Evolutionary conservation across 2,888 invertebrate genomes (phyloP), one percentile per base, ranked within the genome.

Genomic region (Sinotaia quadrata): DNA sequence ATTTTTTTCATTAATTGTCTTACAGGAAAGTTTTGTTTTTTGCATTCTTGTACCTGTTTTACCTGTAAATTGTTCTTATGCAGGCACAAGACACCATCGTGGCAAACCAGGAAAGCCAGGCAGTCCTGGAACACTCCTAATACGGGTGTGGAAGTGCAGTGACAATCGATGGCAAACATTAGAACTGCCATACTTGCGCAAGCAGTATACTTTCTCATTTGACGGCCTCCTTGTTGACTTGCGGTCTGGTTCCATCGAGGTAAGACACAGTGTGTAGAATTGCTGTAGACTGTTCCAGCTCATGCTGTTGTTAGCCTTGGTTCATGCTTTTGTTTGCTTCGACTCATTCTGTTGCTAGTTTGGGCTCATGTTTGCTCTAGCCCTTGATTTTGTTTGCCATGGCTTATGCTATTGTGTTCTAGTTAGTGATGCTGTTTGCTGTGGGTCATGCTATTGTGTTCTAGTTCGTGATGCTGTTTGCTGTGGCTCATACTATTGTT

Each of bases 81-180:
- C 68, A 77, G 75, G 77, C 2, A 72, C 71, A 5, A 27, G 68
- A n/a, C 44, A 63, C 8, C 24, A 36, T 7, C 63, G 65, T 18
- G 84, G 81, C 8, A 81, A 75, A 56, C 77, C 75, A n/a, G 87
- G 85, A 18, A 78, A 84, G 0, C 81, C 81, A 18, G 87, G 87
- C 29, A 79, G 80, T 60, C 85, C 86, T 7, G 87, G 87, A 5
- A 80, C 83, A 56, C 74, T 87, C 59, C 67, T 77, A 31, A 72
- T 86, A 8, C 79, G 78, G 31, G 80, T 85, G 69, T 84, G 78
- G 76, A 78, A 84, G 57, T 71, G 81, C 49, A 52, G 66, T 15
- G 74, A 74, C 10, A 75, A 75, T 24, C 68, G 69, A 44, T 81
- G 80, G 81, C 74, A 80, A 36, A 76, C 78, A 31, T 36, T 81